Percentiles rank a stretch among this genome's conserved stretches.
Conservation (phyloP, 2,797 vertebrate species). For the Apogon talboti region DNA sequence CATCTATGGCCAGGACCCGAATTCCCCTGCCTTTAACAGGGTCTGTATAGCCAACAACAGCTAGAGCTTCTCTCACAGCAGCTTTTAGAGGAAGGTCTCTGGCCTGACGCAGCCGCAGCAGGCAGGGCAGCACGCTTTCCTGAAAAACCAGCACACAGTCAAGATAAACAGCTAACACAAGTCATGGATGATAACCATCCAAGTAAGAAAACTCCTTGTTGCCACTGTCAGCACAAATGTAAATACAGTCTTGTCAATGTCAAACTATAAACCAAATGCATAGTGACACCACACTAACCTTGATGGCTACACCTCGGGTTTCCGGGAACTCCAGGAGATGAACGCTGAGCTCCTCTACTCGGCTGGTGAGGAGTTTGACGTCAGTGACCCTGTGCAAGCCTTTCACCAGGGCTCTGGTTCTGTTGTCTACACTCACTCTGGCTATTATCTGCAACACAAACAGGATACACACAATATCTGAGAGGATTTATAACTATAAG, state of each 20-base stretch:
- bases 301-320: conserved; percentile 92
- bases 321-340: conserved; percentile 97
- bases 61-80: conserved; percentile 92
- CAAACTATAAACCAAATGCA: background rate
- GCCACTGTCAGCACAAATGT: no score
- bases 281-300: conserved; percentile 79
- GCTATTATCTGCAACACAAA: conserved; percentile 90
- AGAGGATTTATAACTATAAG: background rate
- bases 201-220: no score
- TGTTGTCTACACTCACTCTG: conserved; percentile 94
- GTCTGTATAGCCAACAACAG: conserved; percentile 91
- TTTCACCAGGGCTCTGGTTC: conserved; percentile 92
- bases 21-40: conserved; percentile 94
- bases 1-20: conserved; percentile 93
- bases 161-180: background rate
- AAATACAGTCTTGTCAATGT: no score
- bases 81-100: conserved; percentile 90
- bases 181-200: no score
- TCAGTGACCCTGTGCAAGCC: conserved; percentile 89
- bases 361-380: conserved; percentile 87
- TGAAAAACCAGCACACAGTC: conserved; percentile 61
- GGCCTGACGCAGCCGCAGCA: conserved; percentile 89
- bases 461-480: accelerated
- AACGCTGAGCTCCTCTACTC: conserved; percentile 92
- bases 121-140: conserved; percentile 89